Percentiles rank a stretch among this genome's conserved stretches.
These are phyloP conservation scores for Marasmarcha lunaedactyla DNA, from an alignment of 2,888 invertebrate species.

Conservation along the genomic window DNA sequence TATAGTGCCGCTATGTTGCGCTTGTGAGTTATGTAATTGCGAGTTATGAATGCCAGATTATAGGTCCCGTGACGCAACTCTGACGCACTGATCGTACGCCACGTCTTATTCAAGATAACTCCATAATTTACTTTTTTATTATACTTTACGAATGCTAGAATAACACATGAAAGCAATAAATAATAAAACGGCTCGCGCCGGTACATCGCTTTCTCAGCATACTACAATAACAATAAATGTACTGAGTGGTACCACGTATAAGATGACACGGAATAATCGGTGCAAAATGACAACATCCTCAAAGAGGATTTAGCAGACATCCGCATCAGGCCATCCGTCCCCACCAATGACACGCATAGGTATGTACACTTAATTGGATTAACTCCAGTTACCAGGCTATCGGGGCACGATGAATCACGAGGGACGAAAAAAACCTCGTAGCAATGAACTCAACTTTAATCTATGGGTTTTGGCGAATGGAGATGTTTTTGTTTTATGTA, in stretches of 20 bases:
- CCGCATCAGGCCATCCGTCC: neutral
- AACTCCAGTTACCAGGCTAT: neutral
- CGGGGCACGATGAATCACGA: conserved; percentile 9
- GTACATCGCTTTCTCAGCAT: no score
- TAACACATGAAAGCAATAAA: no score
- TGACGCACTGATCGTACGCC: conserved; percentile 21
- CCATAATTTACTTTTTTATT: no score
- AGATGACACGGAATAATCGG: conserved; percentile 1
- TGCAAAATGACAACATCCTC: conserved; percentile 1
- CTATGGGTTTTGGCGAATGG: conserved; percentile 33
- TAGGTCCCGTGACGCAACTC: conserved; percentile 28
- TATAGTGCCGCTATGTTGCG: conserved; percentile 18
- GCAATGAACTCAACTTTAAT: conserved; percentile 54
- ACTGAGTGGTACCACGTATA: neutral
- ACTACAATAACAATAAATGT: no score
- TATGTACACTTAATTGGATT: neutral
- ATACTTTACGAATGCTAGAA: no score
- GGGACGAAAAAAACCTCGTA: conserved; percentile 33
- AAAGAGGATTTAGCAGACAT: neutral
- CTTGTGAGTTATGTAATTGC: conserved; percentile 36
- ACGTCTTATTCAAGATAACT: neutral
- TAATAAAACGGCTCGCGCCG: no score
- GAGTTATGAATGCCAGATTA: conserved; percentile 28
- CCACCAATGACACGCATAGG: neutral
- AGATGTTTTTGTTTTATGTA: conserved; percentile 37